phyloP scores from a whole-genome alignment of 2,113 vertebrate species.

The Ctenomys sociabilis region DNA sequence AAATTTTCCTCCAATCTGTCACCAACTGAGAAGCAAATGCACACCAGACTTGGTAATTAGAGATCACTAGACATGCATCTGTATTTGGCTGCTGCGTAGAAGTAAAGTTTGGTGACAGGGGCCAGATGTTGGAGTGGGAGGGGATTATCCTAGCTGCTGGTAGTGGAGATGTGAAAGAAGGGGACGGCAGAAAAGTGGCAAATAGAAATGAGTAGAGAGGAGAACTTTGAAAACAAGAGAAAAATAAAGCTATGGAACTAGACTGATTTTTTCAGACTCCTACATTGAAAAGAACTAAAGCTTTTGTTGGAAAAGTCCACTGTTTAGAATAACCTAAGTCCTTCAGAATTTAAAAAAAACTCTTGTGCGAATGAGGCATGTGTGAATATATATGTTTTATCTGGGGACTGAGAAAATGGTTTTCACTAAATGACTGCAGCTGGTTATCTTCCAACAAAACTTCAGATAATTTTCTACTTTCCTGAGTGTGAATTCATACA shows the following conservation, averaged over 20 bases:
- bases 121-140: slow-evolving; percentile 32
- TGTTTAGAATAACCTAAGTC: background rate
- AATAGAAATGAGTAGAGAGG: background rate
- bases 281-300: background rate
- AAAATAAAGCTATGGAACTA: background rate
- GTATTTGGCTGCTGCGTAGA: background rate
- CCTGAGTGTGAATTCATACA: background rate
- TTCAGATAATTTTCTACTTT: background rate
- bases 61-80: slow-evolving; percentile 50
- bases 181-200: background rate
- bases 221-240: background rate
- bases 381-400: background rate
- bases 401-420: background rate
- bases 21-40: slow-evolving; percentile 53
- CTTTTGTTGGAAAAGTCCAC: background rate
- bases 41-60: slow-evolving; percentile 21
- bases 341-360: background rate
- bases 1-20: slow-evolving; percentile 57
- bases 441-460: background rate
- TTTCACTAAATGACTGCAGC: background rate
- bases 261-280: background rate
- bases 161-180: slow-evolving; percentile 16
- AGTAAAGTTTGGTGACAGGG: slow-evolving; percentile 13
- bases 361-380: background rate
- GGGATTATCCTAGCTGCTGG: slow-evolving; percentile 15